Conservation (phyloP, 2,888 invertebrate species). For the Callinectes sapidus region DNA sequence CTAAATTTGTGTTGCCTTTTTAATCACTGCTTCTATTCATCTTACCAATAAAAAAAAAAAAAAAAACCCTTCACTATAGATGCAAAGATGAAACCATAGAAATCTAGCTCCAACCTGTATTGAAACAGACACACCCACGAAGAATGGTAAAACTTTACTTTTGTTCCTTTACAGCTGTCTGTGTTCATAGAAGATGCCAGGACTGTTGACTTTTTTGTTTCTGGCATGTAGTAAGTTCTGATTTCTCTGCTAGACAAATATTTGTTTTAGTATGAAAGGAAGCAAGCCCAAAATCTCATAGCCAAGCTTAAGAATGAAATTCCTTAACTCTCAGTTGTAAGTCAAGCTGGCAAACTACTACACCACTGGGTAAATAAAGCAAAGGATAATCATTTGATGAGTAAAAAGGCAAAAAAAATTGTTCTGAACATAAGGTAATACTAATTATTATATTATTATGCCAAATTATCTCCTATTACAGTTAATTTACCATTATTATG, state of each 20-base stretch:
- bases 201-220: not conserved
- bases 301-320: not conserved
- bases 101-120: too few species aligned
- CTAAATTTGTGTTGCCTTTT: too few species aligned
- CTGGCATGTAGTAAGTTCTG: not conserved
- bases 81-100: too few species aligned
- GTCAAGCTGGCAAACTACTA: not conserved
- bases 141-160: too few species aligned
- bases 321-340: not conserved
- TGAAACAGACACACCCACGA: too few species aligned
- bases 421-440: too few species aligned
- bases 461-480: not conserved
- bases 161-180: not conserved
- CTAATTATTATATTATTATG: too few species aligned
- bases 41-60: too few species aligned
- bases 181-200: not conserved
- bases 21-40: too few species aligned
- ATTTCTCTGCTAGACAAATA: not conserved
- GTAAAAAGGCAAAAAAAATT: not conserved
- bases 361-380: not conserved
- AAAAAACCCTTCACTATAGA: too few species aligned
- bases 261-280: not conserved
- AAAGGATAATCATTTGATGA: not conserved
- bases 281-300: not conserved
- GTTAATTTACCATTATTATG: not conserved